Percentiles rank a stretch among this genome's conserved stretches.
These are phyloP conservation scores for Heterodera filipjevi DNA, from an alignment of 2,888 invertebrate species.

Conservation along the genomic window DNA sequence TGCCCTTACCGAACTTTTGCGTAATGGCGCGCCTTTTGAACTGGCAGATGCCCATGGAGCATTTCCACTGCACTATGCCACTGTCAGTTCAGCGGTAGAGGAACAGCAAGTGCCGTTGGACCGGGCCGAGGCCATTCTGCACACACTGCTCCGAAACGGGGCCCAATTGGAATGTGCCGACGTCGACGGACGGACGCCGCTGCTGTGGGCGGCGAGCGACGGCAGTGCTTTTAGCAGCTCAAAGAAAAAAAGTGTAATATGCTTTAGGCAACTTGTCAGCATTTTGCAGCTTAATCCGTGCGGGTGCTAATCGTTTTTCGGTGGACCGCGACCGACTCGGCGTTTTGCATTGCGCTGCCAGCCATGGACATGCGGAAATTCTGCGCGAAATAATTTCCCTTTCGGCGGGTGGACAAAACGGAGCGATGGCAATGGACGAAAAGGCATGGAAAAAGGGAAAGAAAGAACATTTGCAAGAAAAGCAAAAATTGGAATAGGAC, in stretches of 20 bases:
- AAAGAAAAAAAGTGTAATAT: background rate
- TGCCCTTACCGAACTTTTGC: slow-evolving; percentile 47
- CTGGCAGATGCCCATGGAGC: slow-evolving; percentile 84
- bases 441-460: slow-evolving; percentile 26
- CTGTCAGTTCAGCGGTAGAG: slow-evolving; percentile 73
- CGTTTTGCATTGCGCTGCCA: slow-evolving; percentile 94
- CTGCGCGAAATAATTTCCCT: slow-evolving; percentile 64
- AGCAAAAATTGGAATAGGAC: slow-evolving; percentile 70
- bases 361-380: slow-evolving; percentile 81
- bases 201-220: slow-evolving; percentile 96
- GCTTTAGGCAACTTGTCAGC: slow-evolving; percentile 81
- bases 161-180: slow-evolving; percentile 85
- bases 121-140: slow-evolving; percentile 48
- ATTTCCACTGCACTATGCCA: slow-evolving; percentile 93
- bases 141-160: slow-evolving; percentile 49
- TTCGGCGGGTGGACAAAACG: background rate
- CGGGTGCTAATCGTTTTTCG: slow-evolving; percentile 81
- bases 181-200: slow-evolving; percentile 87
- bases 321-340: slow-evolving; percentile 90
- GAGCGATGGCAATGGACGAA: slow-evolving; percentile 34
- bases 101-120: slow-evolving; percentile 47
- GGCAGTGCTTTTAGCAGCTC: slow-evolving; percentile 68
- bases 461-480: no score
- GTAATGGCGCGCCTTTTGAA: slow-evolving; percentile 72
- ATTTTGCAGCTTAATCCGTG: slow-evolving; percentile 82